Evolutionary conservation across 2,888 invertebrate species (phyloP), one percentile per base, ranked within the genome.

Genomic region (Omphaloscelis lunosa): DNA sequence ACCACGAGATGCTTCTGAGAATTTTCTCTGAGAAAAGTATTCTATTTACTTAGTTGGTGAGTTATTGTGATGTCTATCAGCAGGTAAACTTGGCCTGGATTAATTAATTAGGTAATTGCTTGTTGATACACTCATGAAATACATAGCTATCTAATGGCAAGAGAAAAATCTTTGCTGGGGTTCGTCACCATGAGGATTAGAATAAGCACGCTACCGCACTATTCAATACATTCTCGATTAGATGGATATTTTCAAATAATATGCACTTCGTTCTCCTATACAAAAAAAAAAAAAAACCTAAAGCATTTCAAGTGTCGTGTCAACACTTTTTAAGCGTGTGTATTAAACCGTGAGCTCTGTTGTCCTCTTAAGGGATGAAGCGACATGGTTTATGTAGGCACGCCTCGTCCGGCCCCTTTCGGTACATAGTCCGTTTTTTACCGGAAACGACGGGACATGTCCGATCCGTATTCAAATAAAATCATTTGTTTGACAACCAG

Each of bases 401-500:
- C 63, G 72, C 48, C 17, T 65, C 66, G 29, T 11, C 51, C 66
- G 72, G 56, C 85, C 66, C 5, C 9, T 8, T 59, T 72, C 27
- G 12, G 76, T 65, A 76, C 66, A 85, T 69, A 80, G 41, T 29
- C 77, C 68, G 39, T 41, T 82, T 85, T 85, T 68, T 39, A 68
- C 48, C 75, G 72, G 61, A 73, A 58, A 67, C 82, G 70, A 34
- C 58, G 75, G 58, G 68, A 65, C 80, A 71, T 79, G 66, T 34
- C 20, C 58, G 76, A 76, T 83, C 59, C 82, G 85, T 72, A 85
- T 72, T 74, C 83, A 83, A 83, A 83, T 85, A 85, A 82, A 85
- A 85, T 82, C 82, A 85, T 83, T 82, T 85, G 82, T 82, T 82
- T 48, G 23, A 72, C 86, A 83, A 82, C 85, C 61, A 85, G 39